Base-by-base conservation (phyloP, 2,113 vertebrate species). In the Sebastes schlegelii region DNA sequence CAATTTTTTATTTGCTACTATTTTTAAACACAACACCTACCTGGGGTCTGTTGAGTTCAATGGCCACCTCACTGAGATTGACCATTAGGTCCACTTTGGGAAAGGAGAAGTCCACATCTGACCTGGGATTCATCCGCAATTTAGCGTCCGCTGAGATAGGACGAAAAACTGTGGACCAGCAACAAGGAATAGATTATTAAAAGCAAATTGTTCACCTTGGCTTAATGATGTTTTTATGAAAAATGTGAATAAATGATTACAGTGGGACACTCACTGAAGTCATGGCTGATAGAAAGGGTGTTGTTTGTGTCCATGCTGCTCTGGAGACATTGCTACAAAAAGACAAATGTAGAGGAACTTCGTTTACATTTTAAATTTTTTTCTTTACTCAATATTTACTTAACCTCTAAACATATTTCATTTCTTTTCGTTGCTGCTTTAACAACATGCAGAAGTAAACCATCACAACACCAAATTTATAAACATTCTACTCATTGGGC, bases 71-170 rank as follows among this genome's bases (percentile, higher is more conserved):
- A 17, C 97, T 94, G 76, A 99, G 96, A 80, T 96, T 97, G 89
- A 99, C 95, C 83, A 95, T 95, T 71, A 99, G 89, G 84, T 98
- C 97, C 88, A 99, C 94, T 93, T 99, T 99, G 0, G 98, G 98
- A 42, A 95, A 95, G 7, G 98, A 97, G 95, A 98, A 97, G 87
- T 99, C 98, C 90, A 97, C 91, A 86, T 99, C 98, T n/a, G 97
- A 96, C 90, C 96, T 95, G 17, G 96, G 98, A 94, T 99, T 99
- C 98, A 99, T 99, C 70, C 96, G 95, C 34, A 99, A 96, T 91
- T 98, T 99, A 85, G 98, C 98, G 76, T 88, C 95, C 60, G 98
- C 97, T 57, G 98, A 98, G 93, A 99, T 97, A 1, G 98, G 98
- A 55, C 96, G 97, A 86, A 99, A 97, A 71, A 99, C 98, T 99